Evolutionary conservation across 2,888 invertebrate genomes (phyloP).

Genomic region (Agonopterix subpropinquella): DNA sequence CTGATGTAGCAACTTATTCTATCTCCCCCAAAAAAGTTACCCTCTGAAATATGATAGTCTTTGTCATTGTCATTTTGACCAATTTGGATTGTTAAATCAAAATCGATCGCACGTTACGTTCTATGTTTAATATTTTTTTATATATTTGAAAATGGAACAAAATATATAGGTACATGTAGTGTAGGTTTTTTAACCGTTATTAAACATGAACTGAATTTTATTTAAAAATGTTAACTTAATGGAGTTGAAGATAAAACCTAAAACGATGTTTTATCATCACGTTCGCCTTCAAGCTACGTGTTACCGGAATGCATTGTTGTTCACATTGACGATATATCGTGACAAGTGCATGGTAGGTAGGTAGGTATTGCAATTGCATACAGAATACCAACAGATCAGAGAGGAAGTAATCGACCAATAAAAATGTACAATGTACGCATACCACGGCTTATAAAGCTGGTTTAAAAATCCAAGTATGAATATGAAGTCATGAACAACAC

Average conservation of each 20-base stretch:
- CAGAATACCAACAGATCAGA: neutral
- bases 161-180: too few relatives aligned
- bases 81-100: neutral
- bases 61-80: constrained; percentile 10
- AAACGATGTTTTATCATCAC: constrained; percentile 9
- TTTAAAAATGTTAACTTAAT: neutral
- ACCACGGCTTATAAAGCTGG: too few relatives aligned
- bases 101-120: neutral
- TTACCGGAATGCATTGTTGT: constrained; percentile 10
- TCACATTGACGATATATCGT: constrained; percentile 7
- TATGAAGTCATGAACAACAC: constrained; percentile 39
- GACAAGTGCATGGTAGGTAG: constrained; percentile 1
- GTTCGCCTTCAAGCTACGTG: constrained; percentile 6
- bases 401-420: neutral
- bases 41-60: constrained; percentile 10
- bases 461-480: constrained; percentile 16
- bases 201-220: too few relatives aligned
- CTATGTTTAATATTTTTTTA: neutral
- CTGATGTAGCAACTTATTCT: neutral
- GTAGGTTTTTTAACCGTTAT: too few relatives aligned
- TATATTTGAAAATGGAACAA: neutral
- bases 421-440: neutral
- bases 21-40: constrained; percentile 13
- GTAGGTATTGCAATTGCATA: too few relatives aligned
- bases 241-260: constrained; percentile 1